Conservation (phyloP, 1,140 invertebrate genomes). For the Micrasema longulum region DNA sequence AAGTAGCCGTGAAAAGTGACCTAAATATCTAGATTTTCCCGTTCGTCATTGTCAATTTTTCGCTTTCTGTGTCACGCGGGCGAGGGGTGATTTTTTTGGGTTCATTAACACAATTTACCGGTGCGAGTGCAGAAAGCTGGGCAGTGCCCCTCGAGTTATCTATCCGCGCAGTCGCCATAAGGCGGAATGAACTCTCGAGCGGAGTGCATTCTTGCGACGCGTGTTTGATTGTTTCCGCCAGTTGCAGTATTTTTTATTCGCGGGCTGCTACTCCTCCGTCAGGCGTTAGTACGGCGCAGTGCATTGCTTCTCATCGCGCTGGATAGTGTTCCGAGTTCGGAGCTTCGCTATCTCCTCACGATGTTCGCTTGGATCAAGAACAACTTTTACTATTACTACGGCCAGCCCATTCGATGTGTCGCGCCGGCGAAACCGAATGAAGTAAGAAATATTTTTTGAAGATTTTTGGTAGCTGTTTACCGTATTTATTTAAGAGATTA, state of each 20-base stretch:
- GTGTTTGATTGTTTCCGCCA: constrained; percentile 40
- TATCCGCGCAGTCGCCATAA: constrained; percentile 28
- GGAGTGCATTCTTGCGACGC: constrained; percentile 23
- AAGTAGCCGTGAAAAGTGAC: constrained; percentile 32
- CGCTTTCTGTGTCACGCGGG: constrained; percentile 5
- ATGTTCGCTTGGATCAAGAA: constrained; percentile 49
- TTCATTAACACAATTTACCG: constrained; percentile 1
- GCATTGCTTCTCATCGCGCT: background rate
- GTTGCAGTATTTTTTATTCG: constrained; percentile 24
- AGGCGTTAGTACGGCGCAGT: background rate
- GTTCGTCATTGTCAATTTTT: constrained; percentile 13
- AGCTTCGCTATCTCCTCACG: constrained; percentile 11
- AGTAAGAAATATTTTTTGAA: constrained; percentile 26
- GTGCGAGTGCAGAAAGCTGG: background rate
- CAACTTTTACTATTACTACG: constrained; percentile 43
- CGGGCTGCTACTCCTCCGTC: background rate
- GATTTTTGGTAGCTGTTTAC: too few species aligned
- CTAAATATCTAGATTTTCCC: constrained; percentile 33
- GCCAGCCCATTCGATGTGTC: constrained; percentile 15
- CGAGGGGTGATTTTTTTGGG: background rate
- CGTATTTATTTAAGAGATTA: too few species aligned
- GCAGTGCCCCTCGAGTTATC: constrained; percentile 29
- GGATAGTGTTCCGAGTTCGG: constrained; percentile 2
- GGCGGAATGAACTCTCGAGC: constrained; percentile 27
- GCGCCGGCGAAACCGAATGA: constrained; percentile 1